These are phyloP conservation scores for Himalopsyche anomala DNA, from an alignment of 2,888 invertebrate genomes.

Conservation along the genomic window DNA sequence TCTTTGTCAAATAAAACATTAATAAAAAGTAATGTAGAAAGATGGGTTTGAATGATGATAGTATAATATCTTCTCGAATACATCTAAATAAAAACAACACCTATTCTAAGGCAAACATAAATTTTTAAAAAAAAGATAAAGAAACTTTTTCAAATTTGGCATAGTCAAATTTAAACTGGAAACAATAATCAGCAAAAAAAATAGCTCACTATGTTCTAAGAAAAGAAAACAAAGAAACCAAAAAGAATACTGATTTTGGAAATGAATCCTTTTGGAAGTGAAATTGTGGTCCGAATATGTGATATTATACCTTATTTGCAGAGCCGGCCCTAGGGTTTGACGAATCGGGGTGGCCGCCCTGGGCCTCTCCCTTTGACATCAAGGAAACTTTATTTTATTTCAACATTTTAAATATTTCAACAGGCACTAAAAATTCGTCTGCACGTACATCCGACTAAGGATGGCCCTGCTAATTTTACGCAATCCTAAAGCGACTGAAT, in stretches of 20 bases:
- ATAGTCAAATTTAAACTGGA: conserved; percentile 10
- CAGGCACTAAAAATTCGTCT: conserved; percentile 30
- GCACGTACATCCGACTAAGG: conserved; percentile 17
- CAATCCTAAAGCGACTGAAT: not conserved
- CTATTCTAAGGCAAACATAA: conserved; percentile 10
- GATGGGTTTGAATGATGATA: too few species aligned
- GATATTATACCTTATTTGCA: conserved; percentile 34
- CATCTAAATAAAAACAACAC: not conserved
- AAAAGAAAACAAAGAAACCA: conserved; percentile 6
- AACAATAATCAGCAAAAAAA: conserved; percentile 1
- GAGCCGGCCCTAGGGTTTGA: conserved; percentile 30
- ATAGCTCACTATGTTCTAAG: not conserved
- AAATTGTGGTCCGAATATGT: conserved; percentile 34
- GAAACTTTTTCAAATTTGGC: not conserved
- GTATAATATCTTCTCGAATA: too few species aligned
- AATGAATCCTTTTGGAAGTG: conserved; percentile 14
- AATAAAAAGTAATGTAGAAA: too few species aligned
- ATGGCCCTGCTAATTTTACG: conserved; percentile 6
- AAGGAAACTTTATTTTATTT: conserved; percentile 22
- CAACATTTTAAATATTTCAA: conserved; percentile 16
- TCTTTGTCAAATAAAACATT: too few species aligned
- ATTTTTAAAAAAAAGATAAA: not conserved
- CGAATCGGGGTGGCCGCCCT: conserved; percentile 31
- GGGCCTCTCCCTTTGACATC: conserved; percentile 31
- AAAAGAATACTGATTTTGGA: conserved; percentile 12